Evolutionary conservation across 2,797 vertebrate genomes (phyloP).

Genomic region (Malurus splendens): DNA sequence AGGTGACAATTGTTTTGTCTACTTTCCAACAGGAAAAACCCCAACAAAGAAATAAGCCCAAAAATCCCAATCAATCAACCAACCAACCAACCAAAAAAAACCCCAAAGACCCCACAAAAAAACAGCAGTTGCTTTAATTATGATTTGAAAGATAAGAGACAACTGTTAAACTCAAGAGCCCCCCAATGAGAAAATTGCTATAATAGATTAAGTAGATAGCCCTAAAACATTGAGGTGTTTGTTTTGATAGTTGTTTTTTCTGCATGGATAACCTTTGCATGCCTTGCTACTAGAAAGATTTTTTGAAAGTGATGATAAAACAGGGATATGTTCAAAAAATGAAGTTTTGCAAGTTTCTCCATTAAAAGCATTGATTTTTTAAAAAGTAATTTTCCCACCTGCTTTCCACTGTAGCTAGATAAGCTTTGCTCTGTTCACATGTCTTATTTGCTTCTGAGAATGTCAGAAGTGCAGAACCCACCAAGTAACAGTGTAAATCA

Average conservation of each 20-base stretch:
- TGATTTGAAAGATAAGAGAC: neutral
- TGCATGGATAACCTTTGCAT: neutral
- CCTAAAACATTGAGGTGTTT: neutral
- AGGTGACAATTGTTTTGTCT: neutral
- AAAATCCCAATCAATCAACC: neutral
- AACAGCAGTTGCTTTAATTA: neutral
- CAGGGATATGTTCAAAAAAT: neutral
- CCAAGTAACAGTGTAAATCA: slow-evolving; percentile 79
- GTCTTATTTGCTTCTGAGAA: slow-evolving; percentile 78
- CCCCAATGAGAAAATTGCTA: neutral
- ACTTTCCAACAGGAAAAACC: neutral
- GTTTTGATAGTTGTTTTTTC: neutral
- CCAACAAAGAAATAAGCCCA: too few relatives aligned
- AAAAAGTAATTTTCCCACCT: slow-evolving; percentile 69
- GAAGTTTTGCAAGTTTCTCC: neutral
- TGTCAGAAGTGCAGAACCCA: slow-evolving; percentile 71
- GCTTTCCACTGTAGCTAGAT: slow-evolving; percentile 77
- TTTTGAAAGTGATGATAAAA: neutral
- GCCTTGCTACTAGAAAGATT: neutral
- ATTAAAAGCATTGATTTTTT: neutral
- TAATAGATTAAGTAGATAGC: neutral
- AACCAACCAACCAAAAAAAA: neutral
- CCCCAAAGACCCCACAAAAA: rapidly evolving
- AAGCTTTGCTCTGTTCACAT: slow-evolving; percentile 68
- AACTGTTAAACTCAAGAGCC: neutral